phyloP scores from a whole-genome alignment of 2,113 vertebrate species.

The Alethe castanea region DNA sequence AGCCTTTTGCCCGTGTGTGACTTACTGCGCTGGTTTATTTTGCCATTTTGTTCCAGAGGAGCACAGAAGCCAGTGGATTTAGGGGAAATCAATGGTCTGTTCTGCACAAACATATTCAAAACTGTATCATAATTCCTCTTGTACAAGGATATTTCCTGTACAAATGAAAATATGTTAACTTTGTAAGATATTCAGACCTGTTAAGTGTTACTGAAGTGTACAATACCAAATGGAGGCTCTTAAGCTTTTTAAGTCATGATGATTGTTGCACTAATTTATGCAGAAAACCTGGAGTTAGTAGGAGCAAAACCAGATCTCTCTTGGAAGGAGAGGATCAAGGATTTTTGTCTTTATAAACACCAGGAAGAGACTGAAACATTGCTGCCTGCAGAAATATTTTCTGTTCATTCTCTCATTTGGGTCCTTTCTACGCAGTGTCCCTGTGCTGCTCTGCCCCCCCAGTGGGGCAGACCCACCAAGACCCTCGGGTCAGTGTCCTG shows the following conservation, averaged over 20 bases:
- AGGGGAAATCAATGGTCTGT: constrained; percentile 14
- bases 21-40: constrained; percentile 31
- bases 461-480: neutral
- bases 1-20: neutral
- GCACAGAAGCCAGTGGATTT: neutral
- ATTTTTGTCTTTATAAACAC: neutral
- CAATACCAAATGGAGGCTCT: neutral
- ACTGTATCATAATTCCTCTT: neutral
- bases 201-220: neutral
- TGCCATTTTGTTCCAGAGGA: constrained; percentile 5
- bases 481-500: neutral
- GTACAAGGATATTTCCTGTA: neutral
- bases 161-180: neutral
- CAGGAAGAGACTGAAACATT: neutral
- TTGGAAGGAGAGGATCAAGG: neutral
- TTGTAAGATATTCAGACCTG: neutral
- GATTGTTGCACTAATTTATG: neutral
- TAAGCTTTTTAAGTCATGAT: neutral
- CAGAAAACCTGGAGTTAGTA: neutral
- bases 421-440: neutral
- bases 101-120: neutral
- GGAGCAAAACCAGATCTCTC: neutral
- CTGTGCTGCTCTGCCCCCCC: neutral
- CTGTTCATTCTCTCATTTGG: neutral
- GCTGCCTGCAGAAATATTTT: neutral